Evolutionary conservation across 2,888 invertebrate genomes (phyloP), one percentile per base, ranked within the genome.

Genomic region (Dexiosoma caninum): DNA sequence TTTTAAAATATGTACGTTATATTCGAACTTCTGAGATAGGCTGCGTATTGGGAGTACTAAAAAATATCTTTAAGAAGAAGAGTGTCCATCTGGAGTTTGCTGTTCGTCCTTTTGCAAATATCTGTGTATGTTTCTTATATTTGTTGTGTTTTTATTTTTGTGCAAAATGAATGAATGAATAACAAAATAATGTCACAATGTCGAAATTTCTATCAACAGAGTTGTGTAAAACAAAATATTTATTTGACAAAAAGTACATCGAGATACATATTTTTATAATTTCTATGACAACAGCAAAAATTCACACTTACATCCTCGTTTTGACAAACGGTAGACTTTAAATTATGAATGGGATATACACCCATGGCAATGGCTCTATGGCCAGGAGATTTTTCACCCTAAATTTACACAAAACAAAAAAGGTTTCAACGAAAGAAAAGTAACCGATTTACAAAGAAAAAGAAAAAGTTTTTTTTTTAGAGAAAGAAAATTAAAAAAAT

Each of bases 321-420:
- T 92, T 94, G 94, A 91, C 95, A 94, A 91, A 96, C 95, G 92
- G 94, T 94, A 91, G 96, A 96, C 92, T 94, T 94, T 92, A 97
- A 92, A 92, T 94, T 94, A 92, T 96, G 95, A 91, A 96, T 95
- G 90, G 96, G 96, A 92, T 94, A 97, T 90, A 95, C 94, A 89
- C 97, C 97, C 95, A 96, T 95, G 87, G 96, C 95, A 87, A 95
- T 94, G 90, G 95, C 95, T 91, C 96, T 95, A 91, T 96, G 95
- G 92, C 95, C 96, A 91, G 97, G 97, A 91, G 97, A 96, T 92
- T 95, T 95, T 89, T 95, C 94, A 92, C 97, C 96, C 96, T 96
- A 82, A 64, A 78, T 81, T 46, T 40, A 78, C n/a, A 30, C 9
- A 62, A 64, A 51, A 59, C 10, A n/a, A 51, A 59, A 32, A 59